These are phyloP conservation scores for Helicoverpa zea DNA, from an alignment of 1,140 invertebrate species.

Conservation along the genomic window DNA sequence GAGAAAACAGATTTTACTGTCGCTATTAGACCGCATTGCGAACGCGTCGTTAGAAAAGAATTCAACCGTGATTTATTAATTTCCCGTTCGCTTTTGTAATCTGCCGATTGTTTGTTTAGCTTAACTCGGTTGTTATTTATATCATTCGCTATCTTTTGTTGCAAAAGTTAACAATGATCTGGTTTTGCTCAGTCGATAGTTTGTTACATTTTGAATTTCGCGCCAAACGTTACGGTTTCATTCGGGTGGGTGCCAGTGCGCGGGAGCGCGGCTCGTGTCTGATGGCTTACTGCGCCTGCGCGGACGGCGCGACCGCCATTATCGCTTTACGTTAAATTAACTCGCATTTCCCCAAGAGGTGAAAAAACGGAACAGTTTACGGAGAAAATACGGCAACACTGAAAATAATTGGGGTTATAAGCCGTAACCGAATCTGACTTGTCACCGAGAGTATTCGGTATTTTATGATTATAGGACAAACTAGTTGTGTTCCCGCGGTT, in stretches of 20 bases:
- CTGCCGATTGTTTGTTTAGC: slow-evolving; percentile 16
- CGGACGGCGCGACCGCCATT: slow-evolving; percentile 62
- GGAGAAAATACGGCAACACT: slow-evolving; percentile 76
- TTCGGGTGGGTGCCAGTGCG: slow-evolving; percentile 55
- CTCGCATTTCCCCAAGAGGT: slow-evolving; percentile 79
- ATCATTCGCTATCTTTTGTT: slow-evolving; percentile 76
- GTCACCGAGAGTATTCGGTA: background rate
- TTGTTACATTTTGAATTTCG: slow-evolving; percentile 63
- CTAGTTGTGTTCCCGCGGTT: too few relatives aligned
- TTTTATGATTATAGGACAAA: too few relatives aligned
- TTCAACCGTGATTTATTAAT: slow-evolving; percentile 58
- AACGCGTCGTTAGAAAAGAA: slow-evolving; percentile 61
- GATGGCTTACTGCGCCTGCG: slow-evolving; percentile 49
- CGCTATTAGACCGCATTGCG: slow-evolving; percentile 56
- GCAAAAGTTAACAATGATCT: slow-evolving; percentile 75
- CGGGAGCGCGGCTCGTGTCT: slow-evolving; percentile 60
- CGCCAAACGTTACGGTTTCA: slow-evolving; percentile 52
- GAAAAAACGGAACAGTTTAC: slow-evolving; percentile 81
- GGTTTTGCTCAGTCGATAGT: slow-evolving; percentile 6
- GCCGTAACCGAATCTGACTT: slow-evolving; percentile 57
- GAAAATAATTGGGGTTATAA: slow-evolving; percentile 75
- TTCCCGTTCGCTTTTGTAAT: slow-evolving; percentile 53
- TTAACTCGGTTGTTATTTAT: slow-evolving; percentile 24
- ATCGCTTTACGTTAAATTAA: slow-evolving; percentile 78
- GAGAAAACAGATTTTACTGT: slow-evolving; percentile 65